A percentile compares a stretch with the other conserved stretches of the same genome.
Conservation (phyloP, 2,113 vertebrate genomes). For the Sitta europaea region DNA sequence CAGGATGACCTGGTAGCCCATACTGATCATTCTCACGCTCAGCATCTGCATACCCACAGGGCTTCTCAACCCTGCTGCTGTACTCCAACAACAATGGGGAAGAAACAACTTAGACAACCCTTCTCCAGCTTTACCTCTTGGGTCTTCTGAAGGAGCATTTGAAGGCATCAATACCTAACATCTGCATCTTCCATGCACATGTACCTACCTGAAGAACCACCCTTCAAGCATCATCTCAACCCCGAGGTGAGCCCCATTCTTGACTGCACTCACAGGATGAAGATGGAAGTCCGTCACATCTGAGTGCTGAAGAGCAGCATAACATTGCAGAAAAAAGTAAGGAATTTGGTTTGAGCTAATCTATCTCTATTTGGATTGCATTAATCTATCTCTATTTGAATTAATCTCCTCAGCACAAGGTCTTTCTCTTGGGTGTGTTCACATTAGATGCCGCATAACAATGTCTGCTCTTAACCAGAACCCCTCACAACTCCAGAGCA, state of each 20-base stretch:
- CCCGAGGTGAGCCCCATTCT: accelerated
- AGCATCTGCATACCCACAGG: background rate
- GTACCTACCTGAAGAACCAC: accelerated
- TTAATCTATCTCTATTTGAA: background rate
- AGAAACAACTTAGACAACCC: background rate
- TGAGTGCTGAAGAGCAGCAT: background rate
- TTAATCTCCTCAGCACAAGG: background rate
- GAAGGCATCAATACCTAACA: background rate
- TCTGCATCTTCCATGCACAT: background rate
- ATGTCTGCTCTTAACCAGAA: background rate
- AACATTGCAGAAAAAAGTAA: background rate
- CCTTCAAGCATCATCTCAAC: background rate
- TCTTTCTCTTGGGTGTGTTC: background rate
- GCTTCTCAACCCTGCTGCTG: background rate
- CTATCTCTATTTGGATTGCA: background rate
- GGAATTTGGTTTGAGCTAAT: background rate
- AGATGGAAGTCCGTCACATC: background rate
- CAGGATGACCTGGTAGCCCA: background rate
- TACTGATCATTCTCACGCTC: constrained; percentile 9
- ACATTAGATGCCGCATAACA: accelerated
- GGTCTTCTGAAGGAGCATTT: background rate
- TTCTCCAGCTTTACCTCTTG: background rate
- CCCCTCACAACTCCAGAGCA: background rate
- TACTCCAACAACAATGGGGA: background rate
- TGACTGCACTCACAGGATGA: background rate